Evolutionary conservation across 64 coral and sea anemone genomes (phyloP), one percentile per base, ranked within the genome.

Genomic region (Pocillopora damicornis): DNA sequence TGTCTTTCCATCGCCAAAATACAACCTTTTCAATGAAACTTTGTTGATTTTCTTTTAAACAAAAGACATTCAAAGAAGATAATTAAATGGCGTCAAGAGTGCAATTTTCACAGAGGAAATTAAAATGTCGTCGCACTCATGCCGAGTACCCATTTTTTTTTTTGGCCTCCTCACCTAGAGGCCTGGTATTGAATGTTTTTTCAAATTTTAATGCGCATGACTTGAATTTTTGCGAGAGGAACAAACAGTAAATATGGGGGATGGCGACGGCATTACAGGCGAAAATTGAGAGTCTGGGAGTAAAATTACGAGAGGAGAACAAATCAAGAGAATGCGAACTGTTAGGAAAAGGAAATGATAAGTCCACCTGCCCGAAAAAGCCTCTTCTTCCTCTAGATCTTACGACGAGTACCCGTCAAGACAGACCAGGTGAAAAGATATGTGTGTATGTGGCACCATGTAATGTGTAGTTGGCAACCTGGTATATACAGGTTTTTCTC

Each of bases 211-310:
- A 77, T 93, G 87, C 91, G 91, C 91, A 93, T 93, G 91, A 51
- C 60, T 88, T n/a, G 66, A 77, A 88, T 83, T 88, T 93, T 82
- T 87, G 62, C 58, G 72, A 81, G 62, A 23, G 35, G 63, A 84
- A 63, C 81, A 71, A 80, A 75, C 79, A 87, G 88, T 96, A 96
- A 96, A 92, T 96, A 96, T 96, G 94, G 94, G 88, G 91, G 87
- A 96, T 96, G 94, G 94, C 94, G 87, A 90, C 87, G 71, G 89
- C 87, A 80, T 76, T 96, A 59, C 94, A 96, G 80, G 84, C 90
- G 87, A 96, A 92, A 86, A 96, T 96, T 78, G 91, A 96, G 37
- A 96, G 94, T 83, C 87, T 96, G 81, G 94, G 94, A 60, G 91
- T 93, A 79, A 93, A 91, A 88, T 79, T 96, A 61, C 84, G 92